Evolutionary conservation across 2,797 vertebrate species (phyloP).

Genomic region (Leuciscus waleckii): DNA sequence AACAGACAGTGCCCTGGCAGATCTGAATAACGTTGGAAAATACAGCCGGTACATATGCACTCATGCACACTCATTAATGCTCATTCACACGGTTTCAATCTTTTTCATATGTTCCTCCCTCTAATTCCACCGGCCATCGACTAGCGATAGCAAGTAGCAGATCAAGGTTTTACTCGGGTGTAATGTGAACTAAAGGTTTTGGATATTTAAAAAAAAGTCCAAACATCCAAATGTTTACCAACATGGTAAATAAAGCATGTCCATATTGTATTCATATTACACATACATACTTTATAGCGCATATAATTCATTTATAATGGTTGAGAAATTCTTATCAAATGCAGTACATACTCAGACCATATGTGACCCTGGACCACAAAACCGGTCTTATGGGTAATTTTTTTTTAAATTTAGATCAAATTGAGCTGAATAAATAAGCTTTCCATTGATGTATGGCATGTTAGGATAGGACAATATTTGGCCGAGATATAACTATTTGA

Average conservation of each 20-base stretch:
- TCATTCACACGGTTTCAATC: neutral
- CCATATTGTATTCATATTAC: neutral
- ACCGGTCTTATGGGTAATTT: no score
- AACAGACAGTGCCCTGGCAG: constrained; percentile 89
- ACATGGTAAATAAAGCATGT: neutral
- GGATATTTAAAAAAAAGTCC: neutral
- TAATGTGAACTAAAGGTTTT: neutral
- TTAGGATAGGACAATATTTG: no score
- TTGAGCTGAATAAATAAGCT: no score
- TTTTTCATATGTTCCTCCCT: neutral
- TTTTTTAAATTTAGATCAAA: no score
- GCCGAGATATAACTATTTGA: no score
- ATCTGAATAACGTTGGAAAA: constrained; percentile 93
- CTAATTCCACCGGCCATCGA: neutral
- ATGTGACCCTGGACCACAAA: no score
- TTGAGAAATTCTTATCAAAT: neutral
- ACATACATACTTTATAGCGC: neutral
- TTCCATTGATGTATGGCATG: no score
- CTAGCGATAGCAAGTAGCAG: neutral
- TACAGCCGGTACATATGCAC: constrained; percentile 83
- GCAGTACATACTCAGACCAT: neutral
- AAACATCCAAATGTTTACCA: neutral
- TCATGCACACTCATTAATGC: neutral
- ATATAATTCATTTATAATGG: neutral
- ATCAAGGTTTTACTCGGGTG: neutral